Evolutionary conservation across 92 coral and sea anemone genomes (phyloP), one percentile per base, ranked within the genome.

Genomic region (Palythoa heliodiscus): DNA sequence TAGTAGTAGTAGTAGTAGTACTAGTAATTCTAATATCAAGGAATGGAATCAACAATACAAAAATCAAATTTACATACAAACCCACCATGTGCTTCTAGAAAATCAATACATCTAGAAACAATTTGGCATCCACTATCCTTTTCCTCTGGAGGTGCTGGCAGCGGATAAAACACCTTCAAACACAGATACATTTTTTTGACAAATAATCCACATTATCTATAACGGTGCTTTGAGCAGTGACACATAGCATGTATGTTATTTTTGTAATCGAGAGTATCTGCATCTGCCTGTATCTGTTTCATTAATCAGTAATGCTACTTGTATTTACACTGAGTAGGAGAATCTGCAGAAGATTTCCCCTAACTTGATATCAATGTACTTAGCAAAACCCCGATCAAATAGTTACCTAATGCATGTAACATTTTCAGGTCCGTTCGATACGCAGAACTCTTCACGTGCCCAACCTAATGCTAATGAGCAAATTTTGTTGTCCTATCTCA

Each of bases 91-190:
- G 72, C 75, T 19, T 93, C 93, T 43, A 97, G 87, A 75, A 95
- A 95, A 87, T 94, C 93, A 69, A 97, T 89, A 90, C 99, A 97
- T 70, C 90, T 92, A 38, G 91, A 89, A n/a, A 93, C 98, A 40
- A 97, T 93, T 63, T 86, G 88, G 73, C 94, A 91, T 52, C 98
- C 98, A 68, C 67, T 58, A 75, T 97, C 99, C 68, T 77, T 88
- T 11, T 86, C 77, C 57, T 95, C 95, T 19, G 79, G 84, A 53
- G 74, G 15, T 19, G 60, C 72, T 35, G 87, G 86, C 35, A 86
- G 68, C 20, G 95, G 93, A 67, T 89, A 57, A 54, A 89, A 91
- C 25, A 87, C 79, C 98, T 95, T 82, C 25, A 50, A 15, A 14
- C 70, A 76, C 16, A 69, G 43, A 58, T 29, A 24, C 17, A 57